A percentile compares a stretch with the other conserved stretches of the same genome.
phyloP scores from a whole-genome alignment of 2,113 vertebrate genomes.

The Macrotus californicus region DNA sequence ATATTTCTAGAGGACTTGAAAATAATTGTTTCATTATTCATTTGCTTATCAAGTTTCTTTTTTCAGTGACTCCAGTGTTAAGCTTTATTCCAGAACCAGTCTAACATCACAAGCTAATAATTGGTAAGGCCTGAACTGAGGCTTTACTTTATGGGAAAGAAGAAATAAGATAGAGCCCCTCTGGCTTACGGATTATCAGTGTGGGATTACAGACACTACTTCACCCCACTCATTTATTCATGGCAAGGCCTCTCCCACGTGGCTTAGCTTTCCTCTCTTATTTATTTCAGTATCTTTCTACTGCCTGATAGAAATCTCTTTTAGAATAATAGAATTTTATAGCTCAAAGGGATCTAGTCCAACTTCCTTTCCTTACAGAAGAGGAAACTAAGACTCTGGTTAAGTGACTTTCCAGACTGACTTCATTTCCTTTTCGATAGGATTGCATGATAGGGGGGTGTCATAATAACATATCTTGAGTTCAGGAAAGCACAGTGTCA shows the following conservation, averaged over 20 bases:
- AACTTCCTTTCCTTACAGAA: constrained; percentile 61
- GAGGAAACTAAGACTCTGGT: constrained; percentile 59
- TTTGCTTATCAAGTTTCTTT: constrained; percentile 62
- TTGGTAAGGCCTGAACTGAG: constrained; percentile 51
- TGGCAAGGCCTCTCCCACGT: constrained; percentile 45
- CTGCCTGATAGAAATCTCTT: constrained; percentile 63
- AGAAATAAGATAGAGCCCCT: constrained; percentile 29
- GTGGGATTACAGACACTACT: constrained; percentile 42
- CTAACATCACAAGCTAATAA: constrained; percentile 54
- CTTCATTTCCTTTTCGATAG: constrained; percentile 55
- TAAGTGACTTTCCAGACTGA: constrained; percentile 57
- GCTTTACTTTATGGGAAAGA: constrained; percentile 47
- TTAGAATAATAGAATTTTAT: constrained; percentile 66
- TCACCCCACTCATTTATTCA: constrained; percentile 26
- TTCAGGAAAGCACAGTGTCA: constrained; percentile 47
- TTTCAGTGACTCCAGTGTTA: constrained; percentile 49
- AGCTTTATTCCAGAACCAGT: constrained; percentile 62
- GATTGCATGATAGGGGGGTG: constrained; percentile 40
- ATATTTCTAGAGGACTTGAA: constrained; percentile 50
- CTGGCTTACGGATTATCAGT: constrained; percentile 68
- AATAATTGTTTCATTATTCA: constrained; percentile 62
- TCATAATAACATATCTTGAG: constrained; percentile 27
- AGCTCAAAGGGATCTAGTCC: constrained; percentile 53
- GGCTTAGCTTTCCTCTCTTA: constrained; percentile 53
- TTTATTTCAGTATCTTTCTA: constrained; percentile 64